Percentiles rank a stretch among this genome's conserved stretches.
Evolutionary conservation across 1,140 invertebrate genomes (phyloP).

Genomic region (Nylanderia fulva): DNA sequence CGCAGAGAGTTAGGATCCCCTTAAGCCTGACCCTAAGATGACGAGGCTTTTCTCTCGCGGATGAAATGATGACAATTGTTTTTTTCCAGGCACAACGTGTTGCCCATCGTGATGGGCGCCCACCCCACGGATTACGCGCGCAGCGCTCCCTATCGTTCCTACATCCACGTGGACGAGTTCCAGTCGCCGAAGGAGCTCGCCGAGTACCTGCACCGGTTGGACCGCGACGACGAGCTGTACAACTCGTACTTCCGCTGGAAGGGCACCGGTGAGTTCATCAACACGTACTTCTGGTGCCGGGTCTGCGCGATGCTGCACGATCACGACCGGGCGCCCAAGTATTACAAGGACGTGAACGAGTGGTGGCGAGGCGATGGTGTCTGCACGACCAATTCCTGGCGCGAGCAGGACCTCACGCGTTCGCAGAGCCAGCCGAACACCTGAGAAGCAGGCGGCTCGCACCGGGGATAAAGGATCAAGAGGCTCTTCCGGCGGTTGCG

Average conservation of each 20-base stretch:
- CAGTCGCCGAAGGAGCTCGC: constrained; percentile 93
- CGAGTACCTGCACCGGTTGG: constrained; percentile 93
- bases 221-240: constrained; percentile 94
- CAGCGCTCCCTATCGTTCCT: constrained; percentile 94
- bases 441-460: constrained; percentile 63
- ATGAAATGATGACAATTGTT: no score
- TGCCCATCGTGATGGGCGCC: constrained; percentile 98
- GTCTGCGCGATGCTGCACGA: constrained; percentile 96
- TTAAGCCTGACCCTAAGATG: no score
- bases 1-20: no score
- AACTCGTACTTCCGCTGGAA: constrained; percentile 97
- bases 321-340: constrained; percentile 88
- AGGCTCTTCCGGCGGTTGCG: constrained; percentile 32
- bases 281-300: constrained; percentile 98
- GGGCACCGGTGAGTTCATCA: constrained; percentile 97
- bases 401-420: constrained; percentile 81
- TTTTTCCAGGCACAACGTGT: constrained; percentile 91
- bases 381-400: constrained; percentile 90
- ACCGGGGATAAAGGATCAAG: background rate
- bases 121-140: constrained; percentile 95
- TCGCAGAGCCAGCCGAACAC: constrained; percentile 54
- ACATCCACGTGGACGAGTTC: constrained; percentile 98
- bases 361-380: constrained; percentile 94
- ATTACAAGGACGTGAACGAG: constrained; percentile 93
- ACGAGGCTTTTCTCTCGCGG: no score